Conservation (phyloP, 2,113 vertebrate genomes). For the Phalacrocorax aristotelis region DNA sequence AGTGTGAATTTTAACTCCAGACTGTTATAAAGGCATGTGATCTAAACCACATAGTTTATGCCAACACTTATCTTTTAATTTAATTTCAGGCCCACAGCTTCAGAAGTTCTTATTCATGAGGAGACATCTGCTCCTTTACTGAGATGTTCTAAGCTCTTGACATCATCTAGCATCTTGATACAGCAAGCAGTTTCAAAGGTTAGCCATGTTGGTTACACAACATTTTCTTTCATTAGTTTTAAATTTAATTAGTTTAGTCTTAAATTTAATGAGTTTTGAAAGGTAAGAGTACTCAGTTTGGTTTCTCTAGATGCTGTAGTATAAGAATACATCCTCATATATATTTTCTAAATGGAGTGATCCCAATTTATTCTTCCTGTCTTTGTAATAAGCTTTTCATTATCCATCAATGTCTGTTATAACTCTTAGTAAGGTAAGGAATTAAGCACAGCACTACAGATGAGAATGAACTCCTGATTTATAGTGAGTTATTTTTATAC, state of each 20-base stretch:
- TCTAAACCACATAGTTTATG: not conserved
- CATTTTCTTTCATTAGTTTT: conserved; percentile 2
- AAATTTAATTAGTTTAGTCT: not conserved
- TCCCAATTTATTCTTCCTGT: not conserved
- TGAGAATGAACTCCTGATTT: not conserved
- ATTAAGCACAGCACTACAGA: not conserved
- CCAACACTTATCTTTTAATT: not conserved
- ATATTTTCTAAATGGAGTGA: not conserved
- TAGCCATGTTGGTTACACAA: not conserved
- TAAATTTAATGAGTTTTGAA: not conserved
- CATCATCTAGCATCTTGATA: not conserved
- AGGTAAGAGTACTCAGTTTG: not conserved
- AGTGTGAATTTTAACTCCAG: not conserved
- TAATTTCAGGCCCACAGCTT: not conserved
- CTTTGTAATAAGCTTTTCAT: not conserved
- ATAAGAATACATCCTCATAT: not conserved
- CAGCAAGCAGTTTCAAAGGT: not conserved
- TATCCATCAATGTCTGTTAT: not conserved
- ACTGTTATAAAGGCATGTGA: not conserved
- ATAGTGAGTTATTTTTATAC: not conserved
- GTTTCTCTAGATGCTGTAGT: not conserved
- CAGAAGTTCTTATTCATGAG: not conserved
- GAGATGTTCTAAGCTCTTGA: not conserved
- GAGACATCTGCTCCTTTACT: not conserved
- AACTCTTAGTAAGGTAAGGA: not conserved